These are phyloP conservation scores for Anolis carolinensis DNA, from an alignment of 2,113 vertebrate species.

Conservation along the genomic window DNA sequence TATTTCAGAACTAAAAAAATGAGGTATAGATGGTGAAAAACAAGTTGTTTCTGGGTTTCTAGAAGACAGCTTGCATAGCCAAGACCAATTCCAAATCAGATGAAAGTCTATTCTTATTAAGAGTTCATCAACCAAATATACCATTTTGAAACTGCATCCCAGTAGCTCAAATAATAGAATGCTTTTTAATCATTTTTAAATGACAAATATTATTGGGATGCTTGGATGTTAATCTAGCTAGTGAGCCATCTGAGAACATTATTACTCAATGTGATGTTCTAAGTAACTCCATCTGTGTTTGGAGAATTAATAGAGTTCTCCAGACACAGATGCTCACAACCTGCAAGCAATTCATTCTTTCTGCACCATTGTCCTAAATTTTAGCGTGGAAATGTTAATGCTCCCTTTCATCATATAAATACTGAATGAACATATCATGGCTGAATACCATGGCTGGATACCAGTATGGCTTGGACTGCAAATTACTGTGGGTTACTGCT, in stretches of 20 bases:
- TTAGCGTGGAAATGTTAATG: not conserved
- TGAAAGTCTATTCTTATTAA: not conserved
- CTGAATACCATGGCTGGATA: not conserved
- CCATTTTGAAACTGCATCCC: not conserved
- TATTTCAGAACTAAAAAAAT: not conserved
- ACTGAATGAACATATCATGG: not conserved
- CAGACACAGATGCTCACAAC: not conserved
- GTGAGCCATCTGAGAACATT: not conserved
- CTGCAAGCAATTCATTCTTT: conserved; percentile 9
- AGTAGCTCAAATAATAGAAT: not conserved
- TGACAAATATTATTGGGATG: not conserved
- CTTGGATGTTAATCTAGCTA: not conserved
- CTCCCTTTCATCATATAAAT: not conserved
- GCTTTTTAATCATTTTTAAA: not conserved
- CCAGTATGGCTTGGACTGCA: not conserved
- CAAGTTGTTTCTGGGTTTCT: not conserved
- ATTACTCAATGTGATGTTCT: not conserved
- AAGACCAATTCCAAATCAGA: not conserved
- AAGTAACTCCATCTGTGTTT: not conserved
- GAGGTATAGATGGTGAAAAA: not conserved
- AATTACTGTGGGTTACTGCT: too few species aligned
- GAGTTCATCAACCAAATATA: not conserved
- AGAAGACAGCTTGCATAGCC: not conserved
- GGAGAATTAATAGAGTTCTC: not conserved
- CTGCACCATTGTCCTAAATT: conserved; percentile 5